phyloP scores from a whole-genome alignment of 1,140 invertebrate species.

The Rhyzopertha dominica region DNA sequence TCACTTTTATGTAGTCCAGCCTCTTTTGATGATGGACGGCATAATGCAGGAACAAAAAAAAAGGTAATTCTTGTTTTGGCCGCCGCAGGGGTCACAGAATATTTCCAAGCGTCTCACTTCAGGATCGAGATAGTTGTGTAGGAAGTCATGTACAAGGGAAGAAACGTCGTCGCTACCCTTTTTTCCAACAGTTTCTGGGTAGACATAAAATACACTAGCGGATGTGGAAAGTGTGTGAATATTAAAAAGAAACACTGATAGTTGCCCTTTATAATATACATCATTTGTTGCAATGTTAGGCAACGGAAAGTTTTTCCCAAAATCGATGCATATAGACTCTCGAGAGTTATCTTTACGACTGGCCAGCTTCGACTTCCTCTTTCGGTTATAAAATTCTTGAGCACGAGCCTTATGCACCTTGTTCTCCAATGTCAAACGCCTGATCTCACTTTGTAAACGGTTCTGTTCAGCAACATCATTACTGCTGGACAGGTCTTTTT shows the following conservation, averaged over 20 bases:
- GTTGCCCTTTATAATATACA: conserved; percentile 31
- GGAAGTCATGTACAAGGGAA: conserved; percentile 29
- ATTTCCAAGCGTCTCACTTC: conserved; percentile 21
- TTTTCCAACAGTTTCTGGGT: conserved; percentile 21
- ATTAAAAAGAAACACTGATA: conserved; percentile 26
- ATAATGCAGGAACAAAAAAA: conserved; percentile 21
- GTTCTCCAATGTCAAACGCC: conserved; percentile 8
- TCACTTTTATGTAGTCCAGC: conserved; percentile 19
- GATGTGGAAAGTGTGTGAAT: conserved; percentile 24
- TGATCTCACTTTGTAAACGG: conserved; percentile 1
- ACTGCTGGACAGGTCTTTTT: background rate
- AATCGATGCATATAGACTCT: conserved; percentile 28
- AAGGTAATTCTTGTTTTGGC: conserved; percentile 36
- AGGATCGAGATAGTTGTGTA: conserved; percentile 20
- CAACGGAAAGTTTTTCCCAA: conserved; percentile 23
- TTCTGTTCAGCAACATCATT: conserved; percentile 6
- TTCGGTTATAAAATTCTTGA: conserved; percentile 25
- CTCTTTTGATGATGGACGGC: conserved; percentile 20
- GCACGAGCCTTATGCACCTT: conserved; percentile 21
- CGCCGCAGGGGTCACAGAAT: conserved; percentile 32
- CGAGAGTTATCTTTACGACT: conserved; percentile 9
- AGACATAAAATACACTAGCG: conserved; percentile 24
- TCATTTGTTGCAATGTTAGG: conserved; percentile 29
- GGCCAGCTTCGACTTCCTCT: conserved; percentile 12
- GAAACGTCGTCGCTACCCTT: conserved; percentile 30